Evolutionary conservation across 2,113 vertebrate species (phyloP), one percentile per base, ranked within the genome.

Genomic region (Gavialis gangeticus): DNA sequence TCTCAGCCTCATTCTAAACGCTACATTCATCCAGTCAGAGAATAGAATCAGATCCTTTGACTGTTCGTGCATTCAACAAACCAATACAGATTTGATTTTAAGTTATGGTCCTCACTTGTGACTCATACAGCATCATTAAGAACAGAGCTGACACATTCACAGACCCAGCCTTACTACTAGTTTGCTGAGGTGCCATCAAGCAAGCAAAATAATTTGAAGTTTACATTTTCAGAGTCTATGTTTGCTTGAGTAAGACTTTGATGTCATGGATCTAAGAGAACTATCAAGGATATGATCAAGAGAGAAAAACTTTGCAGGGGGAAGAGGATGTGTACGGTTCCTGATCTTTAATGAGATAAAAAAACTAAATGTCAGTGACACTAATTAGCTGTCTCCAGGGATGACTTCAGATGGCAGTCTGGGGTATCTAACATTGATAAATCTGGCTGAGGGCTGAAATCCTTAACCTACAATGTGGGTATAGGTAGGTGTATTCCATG

Each of bases 341-440:
- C 0, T 76, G 84, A 79, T 91, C 66, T 85, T 90, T 91, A 87
- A 84, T 76, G 58, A 95, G 75, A 58, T 30, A 84, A 94, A 46
- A 46, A 95, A 80, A 14, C 63, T 87, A 54, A 57, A 78, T 73
- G 82, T 76, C 89, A 93, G 77, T 60, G 90, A 54, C 94, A 62
- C 17, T 87, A 84, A 85, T 92, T 25, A 82, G 22, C 66, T 15
- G 2, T 79, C 84, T 92, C 78, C 46, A 84, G 93, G 69, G 90
- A 88, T 83, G 91, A 89, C 82, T 91, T 94, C 84, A 91, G 90
- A 91, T 34, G 96, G 91, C 90, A 83, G 78, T 83, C 92, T 97
- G 89, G 79, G 92, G 92, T 79, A 94, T 84, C 89, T 57, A 60
- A 57, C 30, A 46, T 69, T 82, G 59, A 77, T n/a, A 88, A 73